Evolutionary conservation across 2,888 invertebrate genomes (phyloP).

Genomic region (Deroplatys truncata): DNA sequence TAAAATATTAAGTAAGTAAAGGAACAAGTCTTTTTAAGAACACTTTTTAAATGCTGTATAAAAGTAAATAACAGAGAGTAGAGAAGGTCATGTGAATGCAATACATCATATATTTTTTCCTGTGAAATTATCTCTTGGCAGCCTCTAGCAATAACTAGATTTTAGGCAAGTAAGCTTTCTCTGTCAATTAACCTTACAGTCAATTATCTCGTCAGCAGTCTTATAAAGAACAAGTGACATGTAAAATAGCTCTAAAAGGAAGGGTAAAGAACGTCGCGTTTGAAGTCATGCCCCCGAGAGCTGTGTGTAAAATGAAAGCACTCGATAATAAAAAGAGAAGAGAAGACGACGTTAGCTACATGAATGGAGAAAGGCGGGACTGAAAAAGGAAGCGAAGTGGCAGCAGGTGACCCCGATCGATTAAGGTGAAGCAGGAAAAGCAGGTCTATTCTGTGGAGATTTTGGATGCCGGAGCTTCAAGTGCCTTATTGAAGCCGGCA

Average conservation of each 20-base stretch:
- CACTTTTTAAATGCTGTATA: too few species aligned
- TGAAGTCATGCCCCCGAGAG: background rate
- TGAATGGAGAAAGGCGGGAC: background rate
- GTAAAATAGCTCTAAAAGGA: background rate
- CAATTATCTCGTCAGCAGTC: background rate
- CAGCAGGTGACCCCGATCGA: background rate
- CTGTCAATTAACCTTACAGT: background rate
- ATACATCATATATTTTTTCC: too few species aligned
- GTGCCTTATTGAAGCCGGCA: too few species aligned
- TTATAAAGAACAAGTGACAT: background rate
- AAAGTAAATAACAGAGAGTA: too few species aligned
- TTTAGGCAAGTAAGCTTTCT: background rate
- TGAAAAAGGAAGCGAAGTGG: background rate
- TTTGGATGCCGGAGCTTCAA: background rate
- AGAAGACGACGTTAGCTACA: too few species aligned
- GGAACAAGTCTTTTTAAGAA: too few species aligned
- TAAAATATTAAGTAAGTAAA: too few species aligned
- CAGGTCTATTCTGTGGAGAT: background rate
- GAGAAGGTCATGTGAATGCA: too few species aligned
- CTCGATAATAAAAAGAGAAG: background rate
- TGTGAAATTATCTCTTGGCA: too few species aligned
- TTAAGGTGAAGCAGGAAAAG: background rate
- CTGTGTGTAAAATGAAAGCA: background rate
- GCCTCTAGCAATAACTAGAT: background rate
- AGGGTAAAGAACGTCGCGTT: background rate